Evolutionary conservation across 2,113 vertebrate species (phyloP).

Genomic region (Nothocercus julius): DNA sequence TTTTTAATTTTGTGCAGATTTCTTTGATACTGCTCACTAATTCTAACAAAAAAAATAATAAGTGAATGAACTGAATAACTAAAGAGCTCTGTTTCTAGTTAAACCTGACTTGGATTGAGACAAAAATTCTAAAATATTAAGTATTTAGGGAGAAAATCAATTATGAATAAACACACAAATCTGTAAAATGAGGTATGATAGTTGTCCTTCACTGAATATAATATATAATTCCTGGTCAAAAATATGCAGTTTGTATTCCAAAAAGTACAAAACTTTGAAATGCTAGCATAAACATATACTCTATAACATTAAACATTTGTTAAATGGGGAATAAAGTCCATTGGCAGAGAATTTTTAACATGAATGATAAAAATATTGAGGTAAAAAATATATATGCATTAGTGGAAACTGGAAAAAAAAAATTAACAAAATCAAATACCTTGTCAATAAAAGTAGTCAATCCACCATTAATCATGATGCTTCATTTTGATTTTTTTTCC

Average conservation of each 20-base stretch:
- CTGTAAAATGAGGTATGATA: conserved; percentile 76
- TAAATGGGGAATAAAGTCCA: conserved; percentile 40
- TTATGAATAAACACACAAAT: conserved; percentile 29
- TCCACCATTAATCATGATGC: conserved; percentile 31
- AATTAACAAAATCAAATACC: not conserved
- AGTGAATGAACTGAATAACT: not conserved
- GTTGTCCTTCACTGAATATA: conserved; percentile 72
- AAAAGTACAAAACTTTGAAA: conserved; percentile 28
- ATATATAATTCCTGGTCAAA: conserved; percentile 40
- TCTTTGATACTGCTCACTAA: not conserved
- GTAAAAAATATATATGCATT: conserved; percentile 34
- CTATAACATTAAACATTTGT: conserved; percentile 24
- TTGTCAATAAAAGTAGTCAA: conserved; percentile 67
- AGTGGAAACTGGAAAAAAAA: conserved; percentile 23
- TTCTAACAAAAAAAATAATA: not conserved
- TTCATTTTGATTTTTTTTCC: conserved; percentile 36
- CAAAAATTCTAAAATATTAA: conserved; percentile 2
- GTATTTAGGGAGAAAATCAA: conserved; percentile 21
- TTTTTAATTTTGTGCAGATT: conserved; percentile 8
- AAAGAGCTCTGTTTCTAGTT: not conserved
- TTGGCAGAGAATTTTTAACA: conserved; percentile 20
- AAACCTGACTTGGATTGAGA: not conserved
- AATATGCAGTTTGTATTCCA: conserved; percentile 10
- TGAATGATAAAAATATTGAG: conserved; percentile 39
- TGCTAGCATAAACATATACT: conserved; percentile 46